Evolutionary conservation across 2,888 invertebrate genomes (phyloP).

Genomic region (Podotricha telesiphe): DNA sequence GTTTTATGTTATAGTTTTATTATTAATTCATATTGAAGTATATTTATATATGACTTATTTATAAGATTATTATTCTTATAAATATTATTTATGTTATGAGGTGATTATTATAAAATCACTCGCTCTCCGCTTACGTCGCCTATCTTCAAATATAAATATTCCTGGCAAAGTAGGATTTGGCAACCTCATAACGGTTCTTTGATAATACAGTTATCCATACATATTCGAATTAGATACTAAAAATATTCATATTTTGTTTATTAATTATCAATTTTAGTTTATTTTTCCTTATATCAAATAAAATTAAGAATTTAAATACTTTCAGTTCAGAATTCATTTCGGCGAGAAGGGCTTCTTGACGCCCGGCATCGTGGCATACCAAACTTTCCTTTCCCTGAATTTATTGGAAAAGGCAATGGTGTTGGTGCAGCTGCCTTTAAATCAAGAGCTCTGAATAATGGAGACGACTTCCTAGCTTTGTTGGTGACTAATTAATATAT

Average conservation of each 20-base stretch:
- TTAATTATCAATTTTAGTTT: background rate
- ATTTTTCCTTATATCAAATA: background rate
- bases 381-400: conserved; percentile 67
- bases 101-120: no score
- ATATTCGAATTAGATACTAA: no score
- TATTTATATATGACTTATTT: no score
- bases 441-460: conserved; percentile 53
- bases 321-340: conserved; percentile 61
- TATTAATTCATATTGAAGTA: background rate
- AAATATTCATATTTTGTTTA: no score
- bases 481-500: conserved; percentile 56
- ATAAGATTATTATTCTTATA: no score
- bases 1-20: background rate
- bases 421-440: conserved; percentile 66
- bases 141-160: no score
- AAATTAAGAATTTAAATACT: no score
- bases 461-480: conserved; percentile 67
- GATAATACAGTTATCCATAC: no score
- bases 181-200: no score
- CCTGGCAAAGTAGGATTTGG: no score
- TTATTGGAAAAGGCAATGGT: conserved; percentile 62
- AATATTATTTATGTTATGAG: no score
- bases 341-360: conserved; percentile 70
- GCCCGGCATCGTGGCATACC: conserved; percentile 70
- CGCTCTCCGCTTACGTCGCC: no score